Percentiles rank a stretch among this genome's conserved stretches.
These are phyloP conservation scores for Acanthornis magna DNA, from an alignment of 2,797 vertebrate genomes.

Conservation along the genomic window DNA sequence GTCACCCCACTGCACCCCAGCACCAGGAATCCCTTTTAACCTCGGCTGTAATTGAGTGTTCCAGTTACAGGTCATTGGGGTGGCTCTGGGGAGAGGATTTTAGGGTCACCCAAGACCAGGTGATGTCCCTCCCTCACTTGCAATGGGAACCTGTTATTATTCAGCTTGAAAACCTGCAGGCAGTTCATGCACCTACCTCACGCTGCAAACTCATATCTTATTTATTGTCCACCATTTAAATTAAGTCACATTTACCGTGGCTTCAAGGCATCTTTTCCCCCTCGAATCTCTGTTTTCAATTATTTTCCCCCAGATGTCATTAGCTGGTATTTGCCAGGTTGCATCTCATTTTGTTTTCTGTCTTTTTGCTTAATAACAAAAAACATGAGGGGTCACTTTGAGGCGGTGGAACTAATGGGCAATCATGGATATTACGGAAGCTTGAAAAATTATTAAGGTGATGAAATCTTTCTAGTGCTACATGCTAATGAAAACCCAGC, in stretches of 20 bases:
- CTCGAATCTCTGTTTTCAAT: conserved; percentile 4
- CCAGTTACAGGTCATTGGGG: not conserved
- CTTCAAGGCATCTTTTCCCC: conserved; percentile 22
- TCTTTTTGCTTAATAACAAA: conserved; percentile 22
- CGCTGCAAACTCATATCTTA: conserved; percentile 15
- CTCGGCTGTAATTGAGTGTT: not conserved
- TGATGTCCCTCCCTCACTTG: not conserved
- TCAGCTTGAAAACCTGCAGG: not conserved
- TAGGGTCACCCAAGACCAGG: not conserved
- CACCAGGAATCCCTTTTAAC: not conserved
- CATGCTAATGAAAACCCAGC: conserved; percentile 49
- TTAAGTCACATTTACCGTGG: not conserved
- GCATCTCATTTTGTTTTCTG: conserved; percentile 47
- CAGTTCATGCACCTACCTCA: not conserved
- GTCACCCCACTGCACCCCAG: not conserved
- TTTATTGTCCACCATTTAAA: conserved; percentile 48
- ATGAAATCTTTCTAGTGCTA: conserved; percentile 49
- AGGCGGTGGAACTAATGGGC: conserved; percentile 36
- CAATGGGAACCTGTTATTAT: not conserved
- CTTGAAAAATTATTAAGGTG: conserved; percentile 47
- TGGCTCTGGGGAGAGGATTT: not conserved
- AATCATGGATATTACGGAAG: conserved; percentile 32
- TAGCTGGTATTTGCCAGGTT: conserved; percentile 17
- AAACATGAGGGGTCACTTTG: conserved; percentile 40
- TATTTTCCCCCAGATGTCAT: conserved; percentile 15